Evolutionary conservation across 2,888 invertebrate species (phyloP), one percentile per base, ranked within the genome.

Genomic region (Nemoura dubitans): DNA sequence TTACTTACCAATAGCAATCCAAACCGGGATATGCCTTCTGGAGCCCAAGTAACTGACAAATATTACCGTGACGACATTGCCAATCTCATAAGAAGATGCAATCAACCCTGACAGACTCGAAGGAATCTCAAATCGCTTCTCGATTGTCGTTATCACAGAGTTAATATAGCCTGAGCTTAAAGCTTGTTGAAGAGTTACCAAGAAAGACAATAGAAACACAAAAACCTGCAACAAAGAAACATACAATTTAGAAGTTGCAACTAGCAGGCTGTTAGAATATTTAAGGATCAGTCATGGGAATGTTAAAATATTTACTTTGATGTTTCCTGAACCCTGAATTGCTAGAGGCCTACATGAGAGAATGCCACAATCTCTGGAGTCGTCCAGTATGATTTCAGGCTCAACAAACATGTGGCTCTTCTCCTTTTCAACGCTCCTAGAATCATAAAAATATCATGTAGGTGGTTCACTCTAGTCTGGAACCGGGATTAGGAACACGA

Each of bases 81-180:
- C 98, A 90, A 97, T 97, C 93, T 98, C 98, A 92, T 98, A 98
- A 90, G 97, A 97, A 90, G 98, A 98, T 87, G 98, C 98, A 89
- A 98, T 97, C 89, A 98, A 94, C 87, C 98, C 98, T 85, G 98
- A 97, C 89, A 97, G 95, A 91, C 97, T 96, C 91, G 98, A 98
- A 88, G 98, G 98, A 90, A 98, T 97, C 92, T 98, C 98, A 88
- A 93, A 93, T 82, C 98, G 95, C 92, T 98, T 98, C 93, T 98
- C 98, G 90, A 98, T 98, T 87, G 98, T 98, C 89, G 98, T 98
- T 92, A 98, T 98, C 92, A 98, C 98, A 91, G 97, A 97, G 93
- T 97, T 97, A 89, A 97, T 97, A 91, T 97, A 97, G 89, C 97
- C 97, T 88, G 97, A 97, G 91, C 97, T 97, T 89, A 97, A 93